phyloP scores from a whole-genome alignment of 1,140 invertebrate species.

The Pogonomyrmex californicus region DNA sequence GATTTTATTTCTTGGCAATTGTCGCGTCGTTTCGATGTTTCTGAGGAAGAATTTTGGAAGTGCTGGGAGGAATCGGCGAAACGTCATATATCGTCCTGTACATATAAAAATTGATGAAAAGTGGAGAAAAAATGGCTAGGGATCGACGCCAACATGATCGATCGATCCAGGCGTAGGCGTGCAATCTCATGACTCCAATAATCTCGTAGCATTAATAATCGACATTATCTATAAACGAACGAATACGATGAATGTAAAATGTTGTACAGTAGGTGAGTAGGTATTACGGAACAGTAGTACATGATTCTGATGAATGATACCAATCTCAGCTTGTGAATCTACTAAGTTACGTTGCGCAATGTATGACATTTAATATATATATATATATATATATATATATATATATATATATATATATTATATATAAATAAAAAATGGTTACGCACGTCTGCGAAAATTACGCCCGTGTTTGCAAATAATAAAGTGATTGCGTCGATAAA shows the following conservation, averaged over 20 bases:
- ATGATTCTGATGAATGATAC: conserved; percentile 83
- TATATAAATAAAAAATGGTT: conserved; percentile 77
- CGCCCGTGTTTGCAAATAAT: conserved; percentile 73
- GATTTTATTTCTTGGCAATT: neutral
- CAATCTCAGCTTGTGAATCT: conserved; percentile 87
- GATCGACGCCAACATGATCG: conserved; percentile 46
- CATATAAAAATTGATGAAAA: conserved; percentile 42
- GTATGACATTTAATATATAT: conserved; percentile 85
- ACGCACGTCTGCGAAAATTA: conserved; percentile 72
- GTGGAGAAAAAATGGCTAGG: conserved; percentile 37
- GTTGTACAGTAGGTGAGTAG: conserved; percentile 86
- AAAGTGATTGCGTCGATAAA: conserved; percentile 65
- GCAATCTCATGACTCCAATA: conserved; percentile 86
- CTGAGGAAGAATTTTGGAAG: conserved; percentile 17
- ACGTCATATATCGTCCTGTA: neutral
- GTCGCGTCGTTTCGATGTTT: neutral
- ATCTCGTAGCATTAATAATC: conserved; percentile 84
- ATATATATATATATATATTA: neutral
- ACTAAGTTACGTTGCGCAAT: conserved; percentile 85
- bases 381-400: conserved; percentile 61
- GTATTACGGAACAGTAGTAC: conserved; percentile 82
- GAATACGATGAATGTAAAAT: conserved; percentile 84
- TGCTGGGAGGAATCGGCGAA: conserved; percentile 4
- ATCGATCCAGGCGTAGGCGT: conserved; percentile 69
- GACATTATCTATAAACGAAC: conserved; percentile 78